Percentiles rank a stretch among this genome's conserved stretches.
Conservation (phyloP, 2,797 vertebrate species). For the Pipistrellus pipistrellus region DNA sequence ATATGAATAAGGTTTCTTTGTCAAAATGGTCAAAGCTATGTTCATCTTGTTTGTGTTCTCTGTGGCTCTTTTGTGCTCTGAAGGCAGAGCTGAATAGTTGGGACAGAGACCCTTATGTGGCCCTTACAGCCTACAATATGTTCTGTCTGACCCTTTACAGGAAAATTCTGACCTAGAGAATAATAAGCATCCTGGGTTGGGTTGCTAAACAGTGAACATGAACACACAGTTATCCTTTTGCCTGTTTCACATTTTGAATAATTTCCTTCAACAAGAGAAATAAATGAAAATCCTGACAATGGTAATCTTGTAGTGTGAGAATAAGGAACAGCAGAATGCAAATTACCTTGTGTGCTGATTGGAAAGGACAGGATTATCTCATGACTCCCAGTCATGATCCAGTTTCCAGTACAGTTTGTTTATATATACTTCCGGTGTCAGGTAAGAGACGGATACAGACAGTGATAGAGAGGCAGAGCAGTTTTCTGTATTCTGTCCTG, state of each 20-base stretch:
- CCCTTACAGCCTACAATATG: background rate
- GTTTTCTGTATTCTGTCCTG: background rate
- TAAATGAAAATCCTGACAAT: background rate
- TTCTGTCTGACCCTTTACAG: background rate
- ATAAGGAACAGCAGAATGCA: background rate
- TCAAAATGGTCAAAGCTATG: background rate
- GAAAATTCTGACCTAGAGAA: background rate
- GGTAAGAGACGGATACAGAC: no score
- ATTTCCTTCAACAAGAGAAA: conserved; percentile 15
- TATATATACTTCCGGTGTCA: background rate
- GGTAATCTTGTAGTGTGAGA: background rate
- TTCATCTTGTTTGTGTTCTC: background rate
- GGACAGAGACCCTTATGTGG: background rate
- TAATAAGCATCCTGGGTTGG: background rate
- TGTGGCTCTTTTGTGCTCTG: background rate
- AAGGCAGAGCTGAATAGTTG: background rate
- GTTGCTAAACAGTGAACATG: background rate
- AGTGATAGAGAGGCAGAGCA: background rate
- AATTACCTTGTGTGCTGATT: background rate
- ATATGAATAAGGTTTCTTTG: conserved; percentile 9
- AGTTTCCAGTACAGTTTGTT: background rate
- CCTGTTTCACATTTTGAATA: background rate
- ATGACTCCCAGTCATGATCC: background rate
- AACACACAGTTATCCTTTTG: background rate
- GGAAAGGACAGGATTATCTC: background rate